These are phyloP conservation scores for Poeciliopsis presidionis DNA, from an alignment of 2,797 vertebrate genomes.

Conservation along the genomic window DNA sequence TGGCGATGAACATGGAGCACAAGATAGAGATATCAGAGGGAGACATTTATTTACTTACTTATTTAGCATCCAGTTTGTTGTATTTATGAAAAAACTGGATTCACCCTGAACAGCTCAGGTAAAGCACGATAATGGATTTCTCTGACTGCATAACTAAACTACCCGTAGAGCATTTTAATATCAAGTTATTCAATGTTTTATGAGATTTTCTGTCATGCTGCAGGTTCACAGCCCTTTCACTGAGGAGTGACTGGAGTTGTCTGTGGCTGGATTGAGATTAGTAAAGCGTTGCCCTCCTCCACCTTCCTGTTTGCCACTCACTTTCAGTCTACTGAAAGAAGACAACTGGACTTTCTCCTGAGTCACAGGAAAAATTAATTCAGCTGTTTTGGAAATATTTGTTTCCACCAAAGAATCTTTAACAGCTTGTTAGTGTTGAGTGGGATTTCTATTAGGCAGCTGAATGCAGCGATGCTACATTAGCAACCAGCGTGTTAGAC, in stretches of 20 bases:
- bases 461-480: neutral
- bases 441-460: neutral
- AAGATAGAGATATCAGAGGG: neutral
- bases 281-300: neutral
- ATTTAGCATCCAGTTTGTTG: too few relatives aligned
- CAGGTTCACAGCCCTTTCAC: neutral
- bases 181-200: neutral
- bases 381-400: neutral
- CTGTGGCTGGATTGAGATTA: neutral
- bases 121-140: neutral
- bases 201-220: neutral
- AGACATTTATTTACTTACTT: neutral
- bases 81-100: neutral
- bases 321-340: neutral
- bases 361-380: neutral
- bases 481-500: neutral
- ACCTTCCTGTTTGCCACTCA: neutral
- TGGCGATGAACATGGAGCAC: conserved; percentile 62
- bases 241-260: neutral
- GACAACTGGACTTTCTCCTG: neutral
- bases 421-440: neutral
- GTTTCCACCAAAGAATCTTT: neutral
- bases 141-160: neutral
- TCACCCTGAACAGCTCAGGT: neutral
- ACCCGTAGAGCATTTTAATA: neutral